Evolutionary conservation across 2,797 vertebrate genomes (phyloP), one percentile per base, ranked within the genome.

Genomic region (Notolabrus celidotus): DNA sequence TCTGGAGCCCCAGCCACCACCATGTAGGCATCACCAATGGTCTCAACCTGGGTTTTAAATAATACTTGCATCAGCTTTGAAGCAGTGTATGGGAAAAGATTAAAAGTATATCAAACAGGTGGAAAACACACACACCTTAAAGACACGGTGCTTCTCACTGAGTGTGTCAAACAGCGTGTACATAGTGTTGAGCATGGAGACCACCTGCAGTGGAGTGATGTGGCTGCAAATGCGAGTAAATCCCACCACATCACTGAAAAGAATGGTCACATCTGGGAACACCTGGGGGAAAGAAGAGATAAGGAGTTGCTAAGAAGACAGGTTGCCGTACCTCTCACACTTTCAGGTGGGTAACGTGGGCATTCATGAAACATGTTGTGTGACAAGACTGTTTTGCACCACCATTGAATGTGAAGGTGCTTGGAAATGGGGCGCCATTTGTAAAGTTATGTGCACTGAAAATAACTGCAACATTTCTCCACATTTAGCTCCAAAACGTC

Each of bases 151-250:
- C 79, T 93, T 94, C 85, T 94, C 92, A n/a, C 93, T 94, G 78
- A 94, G 93, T 0, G 89, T 94, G 88, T 95, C 92, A 16, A 93
- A 94, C 67, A 94, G 88, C 0, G 92, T 94, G 85, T 94, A 93
- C 88, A 94, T 94, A 73, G 93, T 94, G 87, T 93, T 94, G 58
- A 94, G 87, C 94, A 94, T 93, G 66, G 88, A 94, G 14, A 94
- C 93, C 76, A 94, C 91, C 77, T 95, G 93, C 90, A 93, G 90
- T 0, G 91, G 92, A 7, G 92, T 93, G 72, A 95, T 94, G 87
- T 93, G 93, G 75, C 93, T 95, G 88, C 93, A 95, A 72, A 95
- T 94, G 22, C 86, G 91, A 9, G 92, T 94, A 61, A 94, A 95
- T 50, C 94, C 92, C 63, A 94, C 94, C 0, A 94, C 93, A 20